Evolutionary conservation across 1,140 invertebrate genomes (phyloP), one percentile per base, ranked within the genome.

Genomic region (Nephotettix cincticeps): DNA sequence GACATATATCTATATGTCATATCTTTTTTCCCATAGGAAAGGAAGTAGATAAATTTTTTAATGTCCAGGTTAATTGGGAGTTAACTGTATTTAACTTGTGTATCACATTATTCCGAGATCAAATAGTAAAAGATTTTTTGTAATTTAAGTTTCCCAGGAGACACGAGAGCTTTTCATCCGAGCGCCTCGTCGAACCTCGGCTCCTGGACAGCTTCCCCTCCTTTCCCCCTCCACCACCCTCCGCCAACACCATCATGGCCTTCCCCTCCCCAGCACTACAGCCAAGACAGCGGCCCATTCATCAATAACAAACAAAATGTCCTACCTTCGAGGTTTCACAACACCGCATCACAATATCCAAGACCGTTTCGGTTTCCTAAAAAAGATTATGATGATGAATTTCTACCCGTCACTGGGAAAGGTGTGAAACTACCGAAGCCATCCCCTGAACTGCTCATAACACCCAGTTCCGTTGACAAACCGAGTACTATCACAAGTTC

Each of bases 91-190:
- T 11, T 43, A 43, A n/a, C 9, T 43, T 9, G 9, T 43, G 40
- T 43, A 43, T 11, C 9, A 43, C 40, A 43, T 43, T 9, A 43
- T 43, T 43, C 9, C n/a, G n/a, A 11, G 9, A n/a, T 43, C 21
- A 23, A 19, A 51, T n/a, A 51, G 21, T 19, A 51, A n/a, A 11
- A n/a, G 19, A 51, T 36, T 36, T 4, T 3, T 61, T 61, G 21
- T 61, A 61, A 25, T 43, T 67, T 14, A 67, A 67, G 64, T 45
- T 67, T 67, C 64, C 64, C 64, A 67, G 64, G 32, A 45, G 19
- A 67, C 19, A 23, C 64, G 9, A 43, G 64, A 25, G 45, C 21
- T 14, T 19, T 23, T 19, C 64, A 67, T 25, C 30, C 64, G 14
- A 67, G 40, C 27, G 23, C 28, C 9, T 6, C 64, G 21, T 19